phyloP scores from a whole-genome alignment of 2,888 invertebrate species.

The Phengaris alcon region DNA sequence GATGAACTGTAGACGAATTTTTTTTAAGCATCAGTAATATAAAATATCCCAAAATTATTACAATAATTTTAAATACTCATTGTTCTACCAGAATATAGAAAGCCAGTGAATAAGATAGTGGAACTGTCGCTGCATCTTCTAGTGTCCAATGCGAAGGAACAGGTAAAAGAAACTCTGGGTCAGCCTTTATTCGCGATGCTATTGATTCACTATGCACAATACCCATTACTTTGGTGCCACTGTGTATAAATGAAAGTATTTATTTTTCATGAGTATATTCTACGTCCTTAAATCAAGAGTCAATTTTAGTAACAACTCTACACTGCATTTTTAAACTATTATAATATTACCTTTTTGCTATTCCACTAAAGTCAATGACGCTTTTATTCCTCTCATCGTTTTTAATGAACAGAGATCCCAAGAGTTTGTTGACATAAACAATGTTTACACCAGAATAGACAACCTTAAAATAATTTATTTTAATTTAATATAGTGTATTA shows the following conservation, averaged over 20 bases:
- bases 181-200: constrained; percentile 74
- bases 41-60: neutral
- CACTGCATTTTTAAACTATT: neutral
- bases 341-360: constrained; percentile 9
- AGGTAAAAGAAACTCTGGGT: constrained; percentile 78
- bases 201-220: constrained; percentile 73
- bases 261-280: neutral
- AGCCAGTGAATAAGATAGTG: constrained; percentile 83
- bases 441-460: constrained; percentile 17
- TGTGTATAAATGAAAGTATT: constrained; percentile 39
- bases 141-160: constrained; percentile 84
- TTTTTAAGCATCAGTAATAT: neutral
- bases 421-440: neutral
- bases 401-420: neutral
- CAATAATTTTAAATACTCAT: neutral
- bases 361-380: constrained; percentile 23
- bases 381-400: neutral
- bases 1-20: constrained; percentile 40
- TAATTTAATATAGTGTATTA: neutral
- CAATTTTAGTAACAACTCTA: neutral
- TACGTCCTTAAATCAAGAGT: neutral
- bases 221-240: constrained; percentile 82
- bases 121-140: constrained; percentile 86
- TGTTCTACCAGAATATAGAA: constrained; percentile 58
- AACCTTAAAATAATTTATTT: constrained; percentile 8